A percentile compares a stretch with the other conserved stretches of the same genome.
Evolutionary conservation across 2,797 vertebrate species (phyloP).

Genomic region (Tarsius wallacei): DNA sequence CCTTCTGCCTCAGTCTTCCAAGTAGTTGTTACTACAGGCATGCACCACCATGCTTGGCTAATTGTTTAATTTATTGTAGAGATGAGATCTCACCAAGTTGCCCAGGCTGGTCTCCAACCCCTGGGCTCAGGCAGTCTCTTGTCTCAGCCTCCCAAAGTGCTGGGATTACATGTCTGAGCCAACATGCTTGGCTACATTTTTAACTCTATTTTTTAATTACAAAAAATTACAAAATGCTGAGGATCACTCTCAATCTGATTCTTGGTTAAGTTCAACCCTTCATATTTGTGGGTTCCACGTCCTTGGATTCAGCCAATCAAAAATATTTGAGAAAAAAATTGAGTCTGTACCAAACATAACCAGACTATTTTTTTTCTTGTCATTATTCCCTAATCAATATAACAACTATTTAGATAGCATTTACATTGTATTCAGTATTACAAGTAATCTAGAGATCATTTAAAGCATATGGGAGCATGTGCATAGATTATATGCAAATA

Average conservation of each 20-base stretch:
- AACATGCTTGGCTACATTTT: neutral
- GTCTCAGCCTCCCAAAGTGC: too few species aligned
- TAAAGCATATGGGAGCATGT: neutral
- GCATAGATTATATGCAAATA: neutral
- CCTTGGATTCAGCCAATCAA: neutral
- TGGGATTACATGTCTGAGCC: too few species aligned
- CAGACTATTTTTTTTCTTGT: neutral
- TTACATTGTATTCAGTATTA: neutral
- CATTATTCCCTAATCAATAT: neutral
- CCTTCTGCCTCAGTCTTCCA: too few species aligned
- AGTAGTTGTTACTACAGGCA: too few species aligned
- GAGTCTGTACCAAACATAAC: neutral
- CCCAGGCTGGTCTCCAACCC: too few species aligned
- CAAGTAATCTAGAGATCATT: neutral
- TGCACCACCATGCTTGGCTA: too few species aligned
- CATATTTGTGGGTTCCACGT: neutral
- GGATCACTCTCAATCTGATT: neutral
- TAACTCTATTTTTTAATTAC: neutral
- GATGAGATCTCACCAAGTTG: too few species aligned
- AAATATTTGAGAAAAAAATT: neutral
- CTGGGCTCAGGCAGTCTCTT: too few species aligned
- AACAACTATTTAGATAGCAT: neutral
- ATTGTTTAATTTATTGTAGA: too few species aligned
- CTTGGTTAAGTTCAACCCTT: neutral
- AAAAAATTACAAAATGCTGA: neutral